Evolutionary conservation across 2,113 vertebrate genomes (phyloP), one percentile per base, ranked within the genome.

Genomic region (Hemiscyllium ocellatum): DNA sequence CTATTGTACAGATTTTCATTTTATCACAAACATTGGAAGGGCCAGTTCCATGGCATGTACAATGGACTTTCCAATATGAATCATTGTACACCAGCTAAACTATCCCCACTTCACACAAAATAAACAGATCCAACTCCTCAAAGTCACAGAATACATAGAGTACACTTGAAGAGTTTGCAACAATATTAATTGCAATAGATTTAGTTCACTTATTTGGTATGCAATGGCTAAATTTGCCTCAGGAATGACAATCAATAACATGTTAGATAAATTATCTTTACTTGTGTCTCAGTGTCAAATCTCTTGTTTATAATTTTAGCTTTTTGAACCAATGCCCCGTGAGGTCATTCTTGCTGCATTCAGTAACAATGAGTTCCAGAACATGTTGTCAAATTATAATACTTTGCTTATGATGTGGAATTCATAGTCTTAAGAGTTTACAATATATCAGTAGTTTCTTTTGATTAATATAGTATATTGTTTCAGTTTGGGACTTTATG

Each of bases 351-450:
- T 33, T 65, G 89, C 89, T 91, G 29, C 29, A 61, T 19, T 66
- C 17, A 37, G 61, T 93, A 93, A 66, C 33, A 93, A 93, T 66
- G 56, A 93, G 3, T 93, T n/a, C 13, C n/a, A 65, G 15, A 93
- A 93, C n/a, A 93, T 66, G 33, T 17, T 91, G 89, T 93, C 61
- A 66, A 66, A 29, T 37, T 83, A 1, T 83, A 83, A 83, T 83
- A 42, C n/a, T 83, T 83, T 66, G 61, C 61, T 66, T 93, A 65
- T 93, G 89, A n/a, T 93, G 56, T 93, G 33, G 33, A 93, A 93
- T 93, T 93, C 19, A 37, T 37, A 37, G 4, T 93, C 13, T 19
- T 66, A n/a, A 33, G n/a, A 93, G 56, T 66, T 93, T 93, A 37
- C 33, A 93, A 93, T 93, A 66, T 66, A 66, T 66, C 33, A 93